Base-by-base conservation (phyloP, 2,797 vertebrate species). In the Cynopterus sphinx region DNA sequence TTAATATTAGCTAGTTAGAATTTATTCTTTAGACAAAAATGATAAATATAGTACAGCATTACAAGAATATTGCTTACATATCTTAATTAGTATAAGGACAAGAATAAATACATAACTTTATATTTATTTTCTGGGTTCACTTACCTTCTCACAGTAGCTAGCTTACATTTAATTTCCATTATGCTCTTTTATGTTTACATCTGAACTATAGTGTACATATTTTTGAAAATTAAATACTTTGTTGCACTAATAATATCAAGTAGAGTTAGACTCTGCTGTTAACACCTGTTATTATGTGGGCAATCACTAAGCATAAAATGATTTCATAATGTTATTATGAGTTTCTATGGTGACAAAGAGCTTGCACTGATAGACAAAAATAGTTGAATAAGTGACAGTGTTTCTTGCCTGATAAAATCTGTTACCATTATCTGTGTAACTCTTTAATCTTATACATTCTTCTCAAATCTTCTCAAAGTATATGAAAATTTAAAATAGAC, bases 311-410 rank as follows among this genome's bases (percentile, higher is more conserved):
- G 46, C 70, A 84, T 81, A 83, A 88, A 94, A 77, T 82, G 10
- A 95, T 93, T 95, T 95, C 24, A 63, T 87, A 90, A 87, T 87
- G 15, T 67, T 81, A 70, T 90, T 65, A 71, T 84, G 65, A 75
- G 85, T 94, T 98, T 97, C 93, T 94, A 89, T 96, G 90, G 90
- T 93, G 51, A 97, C 86, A 90, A 93, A 78, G 19, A 79, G 51
- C 57, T 94, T 85, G 74, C 12, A 79, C 0, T 90, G 49, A 90
- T 83, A 91, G 85, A 90, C 51, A 93, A 87, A 95, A 93, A 91
- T 74, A 83, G 67, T 88, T 91, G 82, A 92, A 83, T 51, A 94
- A 96, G 39, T 9, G 10, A 77, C 74, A n/a, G 26, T 82, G 26
- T 93, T 73, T 94, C 65, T 77, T 94, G 49, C 61, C 93, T 93